Evolutionary conservation across 2,888 invertebrate genomes (phyloP), one percentile per base, ranked within the genome.

Genomic region (Choreutis nemorana): DNA sequence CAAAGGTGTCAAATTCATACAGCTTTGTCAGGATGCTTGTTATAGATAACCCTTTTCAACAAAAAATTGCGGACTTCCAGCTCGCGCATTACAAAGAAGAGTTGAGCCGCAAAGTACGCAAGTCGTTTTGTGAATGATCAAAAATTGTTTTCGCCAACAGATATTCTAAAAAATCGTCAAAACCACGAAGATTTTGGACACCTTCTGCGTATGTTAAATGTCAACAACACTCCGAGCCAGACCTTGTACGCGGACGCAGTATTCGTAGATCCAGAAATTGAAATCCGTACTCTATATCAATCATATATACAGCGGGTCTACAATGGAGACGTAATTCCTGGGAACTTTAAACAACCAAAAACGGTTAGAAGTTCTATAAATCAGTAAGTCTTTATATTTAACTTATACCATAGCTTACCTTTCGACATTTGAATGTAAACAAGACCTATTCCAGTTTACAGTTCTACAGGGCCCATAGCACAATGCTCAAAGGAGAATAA

Each of bases 161-260:
- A 77, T 45, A 50, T 77, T 21, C 41, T 62, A 34, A 37, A 36
- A 32, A 73, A 65, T 18, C 82, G 84, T 42, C 48, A 75, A 14
- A 68, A 82, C 24, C 85, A 86, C 44, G 72, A 80, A 42, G 63
- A 80, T 38, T 81, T 87, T 30, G 86, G 85, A 0, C 47, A 64
- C 6, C 50, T 85, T 23, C 50, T 87, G 12, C 54, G 60, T 13
- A 22, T 37, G 2, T 41, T 75, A 20, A 62, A 60, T 31, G 30
- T 37, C 4, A 56, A 59, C 29, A 43, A 44, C 11, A 35, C 45
- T 2, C 39, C 39, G 13, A 59, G 72, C 8, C 65, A 64, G 36
- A 65, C 75, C 1, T 42, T 67, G 16, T 81, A 83, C 32, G 85
- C 85, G 1, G 81, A 81, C 29, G 86, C 81, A 1, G 57, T 87